Base-by-base conservation (phyloP, 2,888 invertebrate genomes). In the Watsonalla cultraria region DNA sequence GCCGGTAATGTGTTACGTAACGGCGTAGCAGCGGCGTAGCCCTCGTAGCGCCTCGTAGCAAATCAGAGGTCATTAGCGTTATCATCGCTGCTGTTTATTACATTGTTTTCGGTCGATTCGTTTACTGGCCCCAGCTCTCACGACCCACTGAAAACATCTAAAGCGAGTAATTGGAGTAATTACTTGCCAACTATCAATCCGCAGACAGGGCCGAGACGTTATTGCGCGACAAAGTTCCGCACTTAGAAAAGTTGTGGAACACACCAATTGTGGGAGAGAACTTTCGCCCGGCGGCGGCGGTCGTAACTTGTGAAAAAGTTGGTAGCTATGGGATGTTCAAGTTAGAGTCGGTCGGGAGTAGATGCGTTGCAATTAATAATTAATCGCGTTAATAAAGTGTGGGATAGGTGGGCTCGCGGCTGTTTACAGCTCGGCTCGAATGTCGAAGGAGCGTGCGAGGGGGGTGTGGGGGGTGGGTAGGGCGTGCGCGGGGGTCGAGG, bases 381-480 rank as follows among this genome's bases (percentile, higher is more conserved):
- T 85, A 84, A 86, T 86, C 76, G 81, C 80, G 80, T 78, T 82
- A 81, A 81, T 80, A 82, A 59, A 61, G 78, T 80, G 80, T 79
- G 81, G 81, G 83, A 80, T 83, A 82, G 84, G 83, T 80, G 76
- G 77, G 78, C 47, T 47, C 47, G 47, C 34, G 48, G 48, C 65
- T 66, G 77, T 76, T 76, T 76, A 79, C 76, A 74, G 70, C 74
- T 74, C 64, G 72, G 70, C 68, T 70, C 70, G 68, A 66, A 61
- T 61, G 65, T 58, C 61, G 62, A 66, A 67, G 65, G 61, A 58
- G 76, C 68, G 74, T 68, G 81, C 83, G 82, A 82, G 68, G 82
- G 72, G 65, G 64, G 69, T 60, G 62, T 61, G 60, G 66, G 56
- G 58, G 56, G 57, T 63, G 62, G 63, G 60, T 64, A 56, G 55